Conservation (phyloP, 1,140 invertebrate genomes). For the Hyphantria cunea region DNA sequence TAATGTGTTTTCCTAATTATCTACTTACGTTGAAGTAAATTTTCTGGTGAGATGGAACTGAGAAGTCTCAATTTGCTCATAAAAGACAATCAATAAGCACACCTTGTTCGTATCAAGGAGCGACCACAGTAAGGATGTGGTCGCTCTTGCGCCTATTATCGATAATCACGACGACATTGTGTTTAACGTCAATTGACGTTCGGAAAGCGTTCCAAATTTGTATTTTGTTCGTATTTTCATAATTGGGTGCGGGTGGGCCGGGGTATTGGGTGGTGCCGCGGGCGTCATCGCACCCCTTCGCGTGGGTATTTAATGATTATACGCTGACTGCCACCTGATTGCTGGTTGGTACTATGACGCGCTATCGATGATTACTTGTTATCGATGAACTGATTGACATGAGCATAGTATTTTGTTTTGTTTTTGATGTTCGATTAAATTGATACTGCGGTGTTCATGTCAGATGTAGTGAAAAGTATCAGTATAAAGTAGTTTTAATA, state of each 20-base stretch:
- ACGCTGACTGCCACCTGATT: conserved; percentile 81
- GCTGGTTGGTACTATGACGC: conserved; percentile 62
- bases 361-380: conserved; percentile 55
- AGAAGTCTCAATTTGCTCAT: no score
- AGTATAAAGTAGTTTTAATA: no score
- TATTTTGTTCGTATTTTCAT: conserved; percentile 81
- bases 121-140: conserved; percentile 53
- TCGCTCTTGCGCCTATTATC: conserved; percentile 46
- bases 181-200: conserved; percentile 52
- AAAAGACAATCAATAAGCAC: conserved; percentile 25
- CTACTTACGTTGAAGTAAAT: no score
- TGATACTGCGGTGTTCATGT: background rate
- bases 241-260: conserved; percentile 66
- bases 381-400: conserved; percentile 64
- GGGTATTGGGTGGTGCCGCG: conserved; percentile 59
- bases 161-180: conserved; percentile 47
- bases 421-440: conserved; percentile 1
- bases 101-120: conserved; percentile 1
- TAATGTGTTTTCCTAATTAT: no score
- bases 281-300: conserved; percentile 70
- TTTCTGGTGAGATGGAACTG: no score
- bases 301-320: conserved; percentile 81
- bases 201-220: conserved; percentile 63
- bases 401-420: conserved; percentile 16
- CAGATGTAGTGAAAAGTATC: no score